Percentiles rank a stretch among this genome's conserved stretches.
phyloP scores from a whole-genome alignment of 2,888 invertebrate genomes.

The Carpatolechia fugitivella region DNA sequence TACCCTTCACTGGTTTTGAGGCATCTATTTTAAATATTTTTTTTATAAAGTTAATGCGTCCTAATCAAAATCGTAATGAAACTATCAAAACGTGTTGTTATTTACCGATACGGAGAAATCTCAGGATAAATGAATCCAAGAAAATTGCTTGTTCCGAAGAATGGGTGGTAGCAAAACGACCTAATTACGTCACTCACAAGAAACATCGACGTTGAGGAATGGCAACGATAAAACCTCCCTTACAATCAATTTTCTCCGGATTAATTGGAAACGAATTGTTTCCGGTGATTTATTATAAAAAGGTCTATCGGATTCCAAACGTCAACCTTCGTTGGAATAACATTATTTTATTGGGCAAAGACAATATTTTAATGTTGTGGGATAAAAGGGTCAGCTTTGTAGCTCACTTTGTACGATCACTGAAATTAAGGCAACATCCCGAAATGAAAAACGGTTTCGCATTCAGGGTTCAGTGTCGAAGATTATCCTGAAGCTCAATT shows the following conservation, averaged over 20 bases:
- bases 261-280: conserved; percentile 34
- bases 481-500: conserved; percentile 35
- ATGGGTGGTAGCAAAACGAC: conserved; percentile 19
- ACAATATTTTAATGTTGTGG: conserved; percentile 8
- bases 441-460: conserved; percentile 31
- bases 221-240: conserved; percentile 29
- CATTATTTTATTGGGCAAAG: conserved; percentile 2
- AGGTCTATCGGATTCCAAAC: conserved; percentile 8
- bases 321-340: conserved; percentile 9
- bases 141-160: background rate
- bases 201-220: conserved; percentile 32
- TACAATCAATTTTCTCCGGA: conserved; percentile 34
- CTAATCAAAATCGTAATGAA: too few relatives aligned
- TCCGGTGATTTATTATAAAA: conserved; percentile 30
- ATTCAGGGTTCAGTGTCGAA: conserved; percentile 26
- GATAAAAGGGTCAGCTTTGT: background rate
- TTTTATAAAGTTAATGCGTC: too few relatives aligned
- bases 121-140: conserved; percentile 9
- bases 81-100: background rate
- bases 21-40: too few relatives aligned
- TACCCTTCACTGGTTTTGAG: too few relatives aligned
- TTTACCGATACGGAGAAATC: background rate
- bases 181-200: conserved; percentile 27
- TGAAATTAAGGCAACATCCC: conserved; percentile 27
- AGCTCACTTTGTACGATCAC: conserved; percentile 16